A percentile compares a stretch with the other conserved stretches of the same genome.
Conservation (phyloP, 1,140 invertebrate genomes). For the Drosophila arawakana region DNA sequence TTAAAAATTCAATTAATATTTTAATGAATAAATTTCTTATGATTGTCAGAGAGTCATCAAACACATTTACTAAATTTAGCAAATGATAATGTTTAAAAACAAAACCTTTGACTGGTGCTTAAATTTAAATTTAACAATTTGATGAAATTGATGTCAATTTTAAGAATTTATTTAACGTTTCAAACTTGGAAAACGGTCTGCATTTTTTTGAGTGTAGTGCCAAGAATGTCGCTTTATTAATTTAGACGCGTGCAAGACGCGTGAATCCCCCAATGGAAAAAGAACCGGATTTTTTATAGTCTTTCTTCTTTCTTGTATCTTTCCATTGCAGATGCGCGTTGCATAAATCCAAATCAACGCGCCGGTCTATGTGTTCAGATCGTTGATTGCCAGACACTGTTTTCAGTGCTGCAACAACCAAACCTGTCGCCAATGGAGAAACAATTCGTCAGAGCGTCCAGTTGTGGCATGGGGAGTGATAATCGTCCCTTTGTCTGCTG, state of each 20-base stretch:
- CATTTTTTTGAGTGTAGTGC: background rate
- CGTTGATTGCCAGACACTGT: slow-evolving; percentile 67
- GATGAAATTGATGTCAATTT: no score
- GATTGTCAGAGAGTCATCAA: no score
- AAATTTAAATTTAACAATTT: no score
- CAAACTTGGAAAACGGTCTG: background rate
- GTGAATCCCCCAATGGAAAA: slow-evolving; percentile 34
- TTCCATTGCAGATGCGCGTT: slow-evolving; percentile 53
- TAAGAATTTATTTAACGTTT: no score
- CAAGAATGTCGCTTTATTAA: slow-evolving; percentile 53
- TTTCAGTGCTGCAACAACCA: slow-evolving; percentile 59
- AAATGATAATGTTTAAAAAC: no score
- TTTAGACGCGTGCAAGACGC: slow-evolving; percentile 11
- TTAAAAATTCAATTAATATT: no score
- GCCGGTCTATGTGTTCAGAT: slow-evolving; percentile 68
- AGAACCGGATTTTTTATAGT: slow-evolving; percentile 35
- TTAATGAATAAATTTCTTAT: no score
- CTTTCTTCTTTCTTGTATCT: slow-evolving; percentile 12
- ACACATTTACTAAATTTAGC: no score
- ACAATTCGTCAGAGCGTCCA: slow-evolving; percentile 62
- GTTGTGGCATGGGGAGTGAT: slow-evolving; percentile 59
- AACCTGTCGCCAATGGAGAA: slow-evolving; percentile 44
- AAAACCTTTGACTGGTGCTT: no score
- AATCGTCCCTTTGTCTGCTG: slow-evolving; percentile 71
- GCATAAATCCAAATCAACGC: slow-evolving; percentile 68